Base-by-base conservation (phyloP, 2,797 vertebrate species). In the Acipenser oxyrinchus region DNA sequence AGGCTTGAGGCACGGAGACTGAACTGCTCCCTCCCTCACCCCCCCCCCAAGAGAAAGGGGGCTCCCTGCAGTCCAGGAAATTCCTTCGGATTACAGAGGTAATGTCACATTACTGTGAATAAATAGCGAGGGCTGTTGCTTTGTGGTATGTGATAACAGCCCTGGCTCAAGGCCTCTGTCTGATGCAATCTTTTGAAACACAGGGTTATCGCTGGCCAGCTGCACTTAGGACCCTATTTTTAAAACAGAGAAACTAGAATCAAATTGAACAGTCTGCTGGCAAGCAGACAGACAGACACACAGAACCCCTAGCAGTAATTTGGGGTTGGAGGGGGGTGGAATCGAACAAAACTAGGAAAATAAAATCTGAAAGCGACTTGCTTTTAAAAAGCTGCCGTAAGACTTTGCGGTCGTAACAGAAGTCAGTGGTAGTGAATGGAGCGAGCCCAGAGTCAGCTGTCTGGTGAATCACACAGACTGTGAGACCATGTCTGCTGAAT, bases 141-240 rank as follows among this genome's bases (percentile, higher is more conserved):
- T 48, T 62, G 18, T 62, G 60, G 60, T 9, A 13, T 12, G 12
- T 1, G 59, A 60, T 60, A 60, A 15, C 11, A 60, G 59, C 59
- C 18, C 48, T 62, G 60, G 9, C 52, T 55, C 18, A 60, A 8
- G 15, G 59, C 11, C 8, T 37, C 6, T 10, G 11, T 7, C 60
- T 62, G 60, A 62, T 62, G 60, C 60, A 62, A 62, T 62, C 60
- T 18, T 18, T 62, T 37, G 60, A n/a, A 62, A 62, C 11, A 62
- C 18, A n/a, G 55, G 10, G 12, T 6, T 58, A 58, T 58, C 1
- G 12, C 55, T 13, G 23, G 60, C 8, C 60, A 23, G 18, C 18
- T 37, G 60, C 48, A 37, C 13, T 48, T 12, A 37, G 9, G 48
- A 5, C 15, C 48, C 18, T 62, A 62, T 62, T 62, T 62, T 23